Percentiles rank a stretch among this genome's conserved stretches.
phyloP scores from a whole-genome alignment of 2,888 invertebrate species.

The Chirona hameri region DNA sequence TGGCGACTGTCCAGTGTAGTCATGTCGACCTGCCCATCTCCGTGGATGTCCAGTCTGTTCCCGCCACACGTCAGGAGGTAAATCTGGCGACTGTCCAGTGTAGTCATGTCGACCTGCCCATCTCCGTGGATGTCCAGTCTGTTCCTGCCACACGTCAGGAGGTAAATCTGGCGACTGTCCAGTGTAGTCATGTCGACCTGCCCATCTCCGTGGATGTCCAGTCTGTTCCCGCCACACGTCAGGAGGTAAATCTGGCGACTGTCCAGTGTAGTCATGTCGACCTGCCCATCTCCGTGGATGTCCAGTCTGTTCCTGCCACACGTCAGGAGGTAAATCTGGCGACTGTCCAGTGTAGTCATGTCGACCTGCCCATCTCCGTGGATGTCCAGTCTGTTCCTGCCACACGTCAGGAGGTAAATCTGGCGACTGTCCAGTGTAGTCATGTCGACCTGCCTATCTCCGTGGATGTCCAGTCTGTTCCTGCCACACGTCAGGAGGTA shows the following conservation, averaged over 20 bases:
- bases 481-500: not conserved
- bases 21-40: not conserved
- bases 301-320: not conserved
- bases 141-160: not conserved
- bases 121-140: not conserved
- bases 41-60: not conserved
- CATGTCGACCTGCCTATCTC: not conserved
- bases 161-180: not conserved
- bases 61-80: not conserved
- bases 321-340: not conserved
- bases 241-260: not conserved
- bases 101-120: not conserved
- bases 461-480: not conserved
- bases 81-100: too few species aligned
- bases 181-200: not conserved
- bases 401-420: not conserved
- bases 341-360: too few species aligned
- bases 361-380: not conserved
- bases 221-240: not conserved
- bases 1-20: too few species aligned
- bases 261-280: not conserved
- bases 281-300: not conserved
- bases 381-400: not conserved
- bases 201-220: conserved; percentile 8
- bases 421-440: too few species aligned